Evolutionary conservation across 2,113 vertebrate species (phyloP), one percentile per base, ranked within the genome.

Genomic region (Todiramphus chloris): DNA sequence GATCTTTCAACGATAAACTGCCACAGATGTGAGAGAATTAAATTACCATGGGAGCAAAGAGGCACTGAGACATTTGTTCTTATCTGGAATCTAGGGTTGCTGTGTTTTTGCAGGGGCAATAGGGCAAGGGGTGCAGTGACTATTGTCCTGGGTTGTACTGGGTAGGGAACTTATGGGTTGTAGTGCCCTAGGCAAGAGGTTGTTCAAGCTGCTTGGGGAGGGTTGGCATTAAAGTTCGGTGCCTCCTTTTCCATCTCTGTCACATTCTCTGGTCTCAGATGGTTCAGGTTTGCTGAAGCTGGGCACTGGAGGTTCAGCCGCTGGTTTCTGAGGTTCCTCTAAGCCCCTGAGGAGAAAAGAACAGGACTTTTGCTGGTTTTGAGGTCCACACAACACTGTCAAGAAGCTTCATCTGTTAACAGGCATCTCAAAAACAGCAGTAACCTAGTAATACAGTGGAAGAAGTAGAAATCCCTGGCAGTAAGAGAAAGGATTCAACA

Each of bases 121-220:
- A 1, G 28, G 6, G 18, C 28, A 41, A 30, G 28, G 23, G 6
- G 3, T 14, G 11, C 31, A 30, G 23, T 0, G 1, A 4, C 8
- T 66, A 12, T 50, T 46, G 4, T 15, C 16, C 7, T 15, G 0
- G 30, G 21, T 48, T 20, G 20, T 93, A 25, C 35, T 12, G 13
- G 55, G 28, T 33, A n/a, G 23, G 30, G 17, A 56, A 20, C 24
- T 5, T 53, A 6, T 18, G 30, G 16, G 17, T 21, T 59, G 16
- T 16, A 58, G 23, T 31, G 12, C 11, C 24, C 72, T 58, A 33
- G 33, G 31, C 24, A 48, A 53, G 12, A 4, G 19, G 1, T 14
- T 48, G 24, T 15, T 60, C 66, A 50, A 44, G 30, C 35, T 64
- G 11, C 28, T 18, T 35, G 9, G 23, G 8, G 3, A 39, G 33